Evolutionary conservation across 2,113 vertebrate genomes (phyloP).

Genomic region (Menura novaehollandiae): DNA sequence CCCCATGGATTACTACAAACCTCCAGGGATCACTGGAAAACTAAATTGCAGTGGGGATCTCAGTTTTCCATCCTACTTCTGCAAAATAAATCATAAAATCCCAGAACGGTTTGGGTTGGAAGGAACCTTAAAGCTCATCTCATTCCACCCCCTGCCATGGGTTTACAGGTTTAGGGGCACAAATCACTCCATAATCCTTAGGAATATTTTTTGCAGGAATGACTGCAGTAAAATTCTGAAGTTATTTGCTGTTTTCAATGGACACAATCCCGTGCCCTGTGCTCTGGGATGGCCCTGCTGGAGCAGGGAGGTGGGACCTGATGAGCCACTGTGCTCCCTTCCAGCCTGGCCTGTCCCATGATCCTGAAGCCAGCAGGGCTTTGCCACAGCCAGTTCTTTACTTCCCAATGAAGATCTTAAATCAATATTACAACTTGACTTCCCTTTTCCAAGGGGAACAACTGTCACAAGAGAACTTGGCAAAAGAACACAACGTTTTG

Average conservation of each 20-base stretch:
- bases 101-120: too few relatives aligned
- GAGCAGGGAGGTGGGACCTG: not conserved
- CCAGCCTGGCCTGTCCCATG: not conserved
- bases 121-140: not conserved
- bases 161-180: not conserved
- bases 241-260: not conserved
- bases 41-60: fast-evolving
- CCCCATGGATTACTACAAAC: not conserved
- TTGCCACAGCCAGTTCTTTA: not conserved
- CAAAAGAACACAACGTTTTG: not conserved
- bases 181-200: not conserved
- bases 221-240: not conserved
- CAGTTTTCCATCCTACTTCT: not conserved
- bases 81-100: not conserved
- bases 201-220: not conserved
- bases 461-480: not conserved
- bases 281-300: not conserved
- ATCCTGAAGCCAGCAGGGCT: not conserved
- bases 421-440: not conserved
- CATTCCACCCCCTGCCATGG: fast-evolving
- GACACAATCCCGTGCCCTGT: not conserved
- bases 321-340: not conserved
- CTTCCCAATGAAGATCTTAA: not conserved
- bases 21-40: not conserved
- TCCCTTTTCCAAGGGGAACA: not conserved